These are phyloP conservation scores for Fabriciana adippe DNA, from an alignment of 2,888 invertebrate species.

Conservation along the genomic window DNA sequence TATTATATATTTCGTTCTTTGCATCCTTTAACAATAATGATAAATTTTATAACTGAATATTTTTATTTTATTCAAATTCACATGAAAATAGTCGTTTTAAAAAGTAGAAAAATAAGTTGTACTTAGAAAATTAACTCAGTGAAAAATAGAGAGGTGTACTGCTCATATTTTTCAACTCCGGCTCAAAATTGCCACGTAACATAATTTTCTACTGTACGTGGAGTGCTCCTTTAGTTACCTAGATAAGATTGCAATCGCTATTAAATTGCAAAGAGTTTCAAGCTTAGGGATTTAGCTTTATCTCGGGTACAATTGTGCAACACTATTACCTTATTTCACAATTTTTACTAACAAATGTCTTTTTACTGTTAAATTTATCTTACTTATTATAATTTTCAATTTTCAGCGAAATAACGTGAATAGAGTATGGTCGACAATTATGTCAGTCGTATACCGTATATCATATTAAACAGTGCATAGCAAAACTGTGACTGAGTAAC, in stretches of 20 bases:
- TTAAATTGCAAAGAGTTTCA: neutral
- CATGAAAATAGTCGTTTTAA: neutral
- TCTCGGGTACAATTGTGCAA: no score
- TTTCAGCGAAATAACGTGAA: neutral
- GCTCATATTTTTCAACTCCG: constrained; percentile 1
- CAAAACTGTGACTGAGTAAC: neutral
- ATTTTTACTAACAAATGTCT: no score
- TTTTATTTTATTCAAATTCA: neutral
- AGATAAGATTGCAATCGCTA: neutral
- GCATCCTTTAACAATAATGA: no score
- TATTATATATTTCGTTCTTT: no score
- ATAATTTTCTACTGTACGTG: constrained; percentile 8
- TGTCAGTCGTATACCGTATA: constrained; percentile 3
- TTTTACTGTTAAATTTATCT: no score
- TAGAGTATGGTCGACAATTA: constrained; percentile 13
- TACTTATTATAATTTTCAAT: no score
- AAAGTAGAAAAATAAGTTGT: neutral
- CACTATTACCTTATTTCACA: no score
- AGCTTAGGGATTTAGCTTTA: no score
- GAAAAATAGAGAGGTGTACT: constrained; percentile 6
- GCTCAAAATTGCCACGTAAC: constrained; percentile 8
- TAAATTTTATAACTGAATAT: no score
- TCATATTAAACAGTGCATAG: constrained; percentile 10
- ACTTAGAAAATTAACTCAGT: neutral
- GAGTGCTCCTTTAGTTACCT: neutral